Percentiles rank a stretch among this genome's conserved stretches.
These are phyloP conservation scores for Callipepla squamata DNA, from an alignment of 2,113 vertebrate species.

Conservation along the genomic window DNA sequence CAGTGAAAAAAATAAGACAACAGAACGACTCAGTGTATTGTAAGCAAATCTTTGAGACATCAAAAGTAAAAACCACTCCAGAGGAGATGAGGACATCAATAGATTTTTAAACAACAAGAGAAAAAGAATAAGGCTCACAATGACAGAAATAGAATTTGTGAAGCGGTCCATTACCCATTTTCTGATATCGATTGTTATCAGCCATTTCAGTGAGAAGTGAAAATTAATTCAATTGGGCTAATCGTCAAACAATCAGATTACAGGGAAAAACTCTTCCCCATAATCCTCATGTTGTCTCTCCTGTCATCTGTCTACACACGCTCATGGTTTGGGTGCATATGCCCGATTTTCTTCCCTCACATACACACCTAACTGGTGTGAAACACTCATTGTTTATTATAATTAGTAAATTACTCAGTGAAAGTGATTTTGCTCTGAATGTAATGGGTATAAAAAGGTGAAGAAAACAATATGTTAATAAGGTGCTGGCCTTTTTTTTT, in stretches of 20 bases:
- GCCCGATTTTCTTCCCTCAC: background rate
- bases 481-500: background rate
- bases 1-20: background rate
- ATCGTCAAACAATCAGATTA: background rate
- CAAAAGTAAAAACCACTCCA: background rate
- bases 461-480: constrained; percentile 42
- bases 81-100: background rate
- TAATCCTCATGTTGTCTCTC: background rate
- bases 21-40: background rate
- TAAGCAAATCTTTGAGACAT: background rate
- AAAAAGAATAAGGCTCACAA: background rate
- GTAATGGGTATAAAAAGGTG: background rate
- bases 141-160: background rate
- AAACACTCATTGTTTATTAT: background rate
- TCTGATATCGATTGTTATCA: background rate
- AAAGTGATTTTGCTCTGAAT: background rate
- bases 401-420: background rate
- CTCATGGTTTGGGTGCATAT: accelerated
- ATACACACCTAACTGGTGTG: background rate
- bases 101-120: background rate
- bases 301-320: accelerated
- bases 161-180: background rate
- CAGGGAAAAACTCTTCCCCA: background rate
- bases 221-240: background rate
- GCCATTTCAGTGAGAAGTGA: background rate